A percentile compares a stretch with the other conserved stretches of the same genome.
Evolutionary conservation across 1,140 invertebrate species (phyloP).

Genomic region (Drosophila bocki): DNA sequence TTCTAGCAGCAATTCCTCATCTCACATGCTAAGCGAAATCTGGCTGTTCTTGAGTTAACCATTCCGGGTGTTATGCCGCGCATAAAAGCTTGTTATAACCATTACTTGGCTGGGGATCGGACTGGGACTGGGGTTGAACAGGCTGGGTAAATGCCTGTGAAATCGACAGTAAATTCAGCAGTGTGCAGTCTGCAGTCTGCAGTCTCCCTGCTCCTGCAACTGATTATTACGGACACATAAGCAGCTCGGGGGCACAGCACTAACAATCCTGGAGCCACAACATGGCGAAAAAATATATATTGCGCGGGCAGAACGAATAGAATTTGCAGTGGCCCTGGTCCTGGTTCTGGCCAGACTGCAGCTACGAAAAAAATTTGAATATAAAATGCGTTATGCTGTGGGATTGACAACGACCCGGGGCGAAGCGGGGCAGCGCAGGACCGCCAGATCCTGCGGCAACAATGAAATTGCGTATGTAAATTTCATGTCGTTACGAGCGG

Average conservation of each 20-base stretch:
- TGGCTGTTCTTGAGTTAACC: constrained; percentile 21
- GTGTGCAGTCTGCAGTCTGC: constrained; percentile 17
- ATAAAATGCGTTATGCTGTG: constrained; percentile 79
- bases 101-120: constrained; percentile 11
- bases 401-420: constrained; percentile 13
- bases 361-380: constrained; percentile 73
- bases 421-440: constrained; percentile 25
- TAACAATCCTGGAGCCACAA: constrained; percentile 35
- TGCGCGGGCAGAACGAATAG: constrained; percentile 35
- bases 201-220: constrained; percentile 49
- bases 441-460: constrained; percentile 76
- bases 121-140: neutral
- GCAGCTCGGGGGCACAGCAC: constrained; percentile 23
- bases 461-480: constrained; percentile 84
- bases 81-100: constrained; percentile 45
- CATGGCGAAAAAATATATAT: constrained; percentile 25
- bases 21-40: constrained; percentile 48
- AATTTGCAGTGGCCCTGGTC: constrained; percentile 59
- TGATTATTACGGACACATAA: constrained; percentile 71
- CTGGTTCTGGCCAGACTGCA: constrained; percentile 57
- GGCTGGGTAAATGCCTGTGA: constrained; percentile 67
- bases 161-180: constrained; percentile 76
- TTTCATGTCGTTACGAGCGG: constrained; percentile 80
- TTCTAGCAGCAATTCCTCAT: constrained; percentile 8
- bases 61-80: constrained; percentile 41